Conservation (phyloP, 2,113 vertebrate genomes). For the Melanotaenia duboulayi region DNA sequence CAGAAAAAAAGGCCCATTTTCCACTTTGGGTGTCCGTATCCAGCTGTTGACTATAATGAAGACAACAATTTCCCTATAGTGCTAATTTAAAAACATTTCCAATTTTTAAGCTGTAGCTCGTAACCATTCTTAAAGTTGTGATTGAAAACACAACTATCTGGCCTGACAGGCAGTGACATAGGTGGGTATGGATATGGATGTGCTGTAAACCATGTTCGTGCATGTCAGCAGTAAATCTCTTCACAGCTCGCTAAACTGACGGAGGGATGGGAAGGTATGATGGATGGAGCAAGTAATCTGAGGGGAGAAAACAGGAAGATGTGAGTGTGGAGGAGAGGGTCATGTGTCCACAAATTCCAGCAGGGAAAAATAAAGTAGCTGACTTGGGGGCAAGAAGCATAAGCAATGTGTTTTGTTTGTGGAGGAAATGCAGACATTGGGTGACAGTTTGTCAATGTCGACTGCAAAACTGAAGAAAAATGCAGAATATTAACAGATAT, state of each 20-base stretch:
- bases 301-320: slow-evolving; percentile 26
- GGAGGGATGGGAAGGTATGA: slow-evolving; percentile 47
- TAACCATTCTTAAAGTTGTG: neutral
- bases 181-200: slow-evolving; percentile 24
- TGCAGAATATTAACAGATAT: slow-evolving; percentile 6
- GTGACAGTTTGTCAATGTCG: slow-evolving; percentile 43
- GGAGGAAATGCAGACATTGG: neutral
- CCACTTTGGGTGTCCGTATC: neutral
- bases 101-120: slow-evolving; percentile 1
- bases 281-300: slow-evolving; percentile 40
- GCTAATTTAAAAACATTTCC: neutral
- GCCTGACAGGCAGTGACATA: neutral
- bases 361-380: slow-evolving; percentile 23
- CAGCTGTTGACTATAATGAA: neutral
- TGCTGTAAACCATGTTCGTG: slow-evolving; percentile 35
- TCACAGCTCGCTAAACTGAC: slow-evolving; percentile 42
- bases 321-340: neutral
- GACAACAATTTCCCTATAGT: neutral
- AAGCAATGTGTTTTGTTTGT: slow-evolving; percentile 10
- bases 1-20: neutral
- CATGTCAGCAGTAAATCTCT: slow-evolving; percentile 58
- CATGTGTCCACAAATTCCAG: slow-evolving; percentile 11
- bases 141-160: slow-evolving; percentile 14
- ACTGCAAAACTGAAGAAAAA: neutral
- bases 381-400: slow-evolving; percentile 28